These are phyloP conservation scores for Euleptes europaea DNA, from an alignment of 2,113 vertebrate species.

Conservation along the genomic window DNA sequence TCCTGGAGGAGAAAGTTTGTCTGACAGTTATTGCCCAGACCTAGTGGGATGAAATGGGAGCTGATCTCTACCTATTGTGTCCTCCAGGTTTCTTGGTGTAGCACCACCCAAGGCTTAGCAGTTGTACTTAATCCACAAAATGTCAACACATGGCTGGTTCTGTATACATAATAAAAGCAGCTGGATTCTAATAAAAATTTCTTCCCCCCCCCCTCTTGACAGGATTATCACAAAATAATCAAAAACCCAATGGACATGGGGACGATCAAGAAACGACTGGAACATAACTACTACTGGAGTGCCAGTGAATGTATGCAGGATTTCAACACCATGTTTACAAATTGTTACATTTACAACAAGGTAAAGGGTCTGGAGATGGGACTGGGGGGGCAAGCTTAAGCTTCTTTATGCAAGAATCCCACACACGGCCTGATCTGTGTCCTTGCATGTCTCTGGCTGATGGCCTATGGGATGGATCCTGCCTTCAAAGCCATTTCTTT, in stretches of 20 bases:
- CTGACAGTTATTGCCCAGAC: no score
- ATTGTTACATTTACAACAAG: slow-evolving; percentile 99
- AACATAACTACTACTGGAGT: slow-evolving; percentile 94
- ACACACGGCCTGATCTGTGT: not conserved
- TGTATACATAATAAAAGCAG: not conserved
- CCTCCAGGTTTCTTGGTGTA: no score
- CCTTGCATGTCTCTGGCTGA: no score
- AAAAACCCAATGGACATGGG: slow-evolving; percentile 98
- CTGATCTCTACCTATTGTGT: no score
- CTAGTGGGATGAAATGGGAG: no score
- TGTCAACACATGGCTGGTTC: not conserved
- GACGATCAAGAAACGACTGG: slow-evolving; percentile 94
- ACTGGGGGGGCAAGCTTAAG: not conserved
- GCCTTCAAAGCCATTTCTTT: no score
- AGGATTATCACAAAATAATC: slow-evolving; percentile 98
- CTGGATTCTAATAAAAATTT: not conserved
- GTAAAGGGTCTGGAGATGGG: slow-evolving; percentile 65
- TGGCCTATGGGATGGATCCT: no score
- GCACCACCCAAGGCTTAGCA: no score
- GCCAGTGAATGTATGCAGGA: slow-evolving; percentile 97
- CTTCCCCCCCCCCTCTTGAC: slow-evolving; percentile 19
- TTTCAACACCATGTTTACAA: slow-evolving; percentile 99
- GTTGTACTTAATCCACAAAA: no score
- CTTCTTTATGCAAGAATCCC: not conserved
- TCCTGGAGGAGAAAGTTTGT: no score